phyloP scores from a whole-genome alignment of 2,888 invertebrate genomes.

The Pseudanteris insignis region DNA sequence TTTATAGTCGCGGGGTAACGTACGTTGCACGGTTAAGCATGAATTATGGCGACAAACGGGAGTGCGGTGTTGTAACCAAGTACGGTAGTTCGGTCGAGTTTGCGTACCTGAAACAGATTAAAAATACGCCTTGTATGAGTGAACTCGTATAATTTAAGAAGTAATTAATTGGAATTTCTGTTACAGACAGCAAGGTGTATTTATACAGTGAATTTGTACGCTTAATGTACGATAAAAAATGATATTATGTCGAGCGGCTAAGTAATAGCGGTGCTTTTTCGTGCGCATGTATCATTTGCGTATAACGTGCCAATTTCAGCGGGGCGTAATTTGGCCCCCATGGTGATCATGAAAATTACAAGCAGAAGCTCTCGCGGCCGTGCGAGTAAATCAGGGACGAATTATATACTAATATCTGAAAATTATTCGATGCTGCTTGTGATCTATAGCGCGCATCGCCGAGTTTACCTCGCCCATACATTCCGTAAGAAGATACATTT shows the following conservation, averaged over 20 bases:
- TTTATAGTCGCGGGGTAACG: too few species aligned
- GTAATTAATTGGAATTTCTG: not conserved
- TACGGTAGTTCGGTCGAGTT: too few species aligned
- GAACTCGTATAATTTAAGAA: not conserved
- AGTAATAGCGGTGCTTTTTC: conserved; percentile 18
- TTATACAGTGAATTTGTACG: not conserved
- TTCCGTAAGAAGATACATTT: too few species aligned
- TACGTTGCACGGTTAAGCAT: too few species aligned
- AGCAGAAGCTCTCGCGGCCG: conserved; percentile 1
- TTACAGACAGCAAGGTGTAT: not conserved
- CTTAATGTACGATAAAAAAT: conserved; percentile 8
- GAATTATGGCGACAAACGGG: too few species aligned
- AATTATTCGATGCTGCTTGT: conserved; percentile 6
- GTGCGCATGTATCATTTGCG: conserved; percentile 9
- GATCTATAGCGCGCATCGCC: too few species aligned
- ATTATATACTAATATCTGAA: conserved; percentile 16
- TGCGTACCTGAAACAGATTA: too few species aligned
- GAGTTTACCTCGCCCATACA: too few species aligned
- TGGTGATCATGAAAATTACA: conserved; percentile 32
- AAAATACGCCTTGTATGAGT: too few species aligned
- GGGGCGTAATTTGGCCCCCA: conserved; percentile 32
- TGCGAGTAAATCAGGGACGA: conserved; percentile 18
- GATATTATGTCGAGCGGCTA: conserved; percentile 9
- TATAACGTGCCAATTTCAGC: conserved; percentile 31
- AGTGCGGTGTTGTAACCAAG: too few species aligned